phyloP scores from a whole-genome alignment of 2,113 vertebrate species.

The Lophura nycthemera region DNA sequence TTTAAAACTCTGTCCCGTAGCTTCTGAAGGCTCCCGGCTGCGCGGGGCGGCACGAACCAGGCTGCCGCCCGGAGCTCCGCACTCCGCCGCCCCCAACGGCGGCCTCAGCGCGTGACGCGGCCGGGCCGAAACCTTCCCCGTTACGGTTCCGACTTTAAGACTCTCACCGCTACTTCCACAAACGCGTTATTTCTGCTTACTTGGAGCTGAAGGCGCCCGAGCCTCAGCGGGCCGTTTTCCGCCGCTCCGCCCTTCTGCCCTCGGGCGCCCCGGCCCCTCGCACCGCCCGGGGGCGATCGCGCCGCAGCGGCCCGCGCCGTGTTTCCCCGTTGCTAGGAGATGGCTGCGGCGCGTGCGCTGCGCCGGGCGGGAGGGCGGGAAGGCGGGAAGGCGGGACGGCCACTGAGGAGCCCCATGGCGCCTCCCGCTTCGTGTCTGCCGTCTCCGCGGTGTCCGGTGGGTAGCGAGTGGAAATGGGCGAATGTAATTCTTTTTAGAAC shows the following conservation, averaged over 20 bases:
- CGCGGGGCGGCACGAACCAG: too few relatives aligned
- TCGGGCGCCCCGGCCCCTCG: not conserved
- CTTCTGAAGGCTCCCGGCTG: too few relatives aligned
- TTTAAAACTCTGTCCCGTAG: not conserved
- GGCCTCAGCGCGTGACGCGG: not conserved
- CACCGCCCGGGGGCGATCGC: not conserved
- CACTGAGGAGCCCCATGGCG: too few relatives aligned
- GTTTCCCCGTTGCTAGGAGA: conserved; percentile 22
- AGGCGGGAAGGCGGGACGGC: not conserved
- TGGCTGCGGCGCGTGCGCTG: not conserved
- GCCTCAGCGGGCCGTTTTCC: not conserved
- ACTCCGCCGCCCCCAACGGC: not conserved
- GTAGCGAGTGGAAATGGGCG: not conserved
- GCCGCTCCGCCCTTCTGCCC: too few relatives aligned
- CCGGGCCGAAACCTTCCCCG: not conserved
- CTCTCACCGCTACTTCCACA: not conserved
- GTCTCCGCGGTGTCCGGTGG: not conserved
- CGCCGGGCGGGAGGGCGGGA: not conserved
- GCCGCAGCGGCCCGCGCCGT: not conserved
- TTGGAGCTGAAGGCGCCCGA: not conserved
- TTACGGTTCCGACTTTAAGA: fast-evolving
- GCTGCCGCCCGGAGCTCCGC: not conserved
- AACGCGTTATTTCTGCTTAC: not conserved
- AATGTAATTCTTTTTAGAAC: not conserved
- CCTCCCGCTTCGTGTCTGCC: too few relatives aligned